Conservation (phyloP, 2,888 invertebrate species). For the Notocelia uddmanniana region DNA sequence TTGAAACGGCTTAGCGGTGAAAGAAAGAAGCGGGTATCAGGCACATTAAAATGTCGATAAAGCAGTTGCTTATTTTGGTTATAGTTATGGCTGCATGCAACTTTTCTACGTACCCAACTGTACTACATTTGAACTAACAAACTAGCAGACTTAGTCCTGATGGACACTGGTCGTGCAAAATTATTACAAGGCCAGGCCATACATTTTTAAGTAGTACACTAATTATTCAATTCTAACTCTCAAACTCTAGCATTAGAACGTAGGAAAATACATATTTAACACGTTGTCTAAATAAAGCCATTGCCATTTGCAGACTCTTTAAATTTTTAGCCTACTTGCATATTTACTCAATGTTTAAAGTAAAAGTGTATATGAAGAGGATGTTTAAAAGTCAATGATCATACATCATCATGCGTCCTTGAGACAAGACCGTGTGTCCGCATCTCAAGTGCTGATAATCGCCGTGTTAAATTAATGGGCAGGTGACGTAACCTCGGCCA, state of each 20-base stretch:
- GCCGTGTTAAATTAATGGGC: conserved; percentile 62
- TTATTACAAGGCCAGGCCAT: no score
- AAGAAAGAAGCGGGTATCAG: not conserved
- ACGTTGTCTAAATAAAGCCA: not conserved
- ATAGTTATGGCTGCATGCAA: not conserved
- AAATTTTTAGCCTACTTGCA: conserved; percentile 8
- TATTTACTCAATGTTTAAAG: conserved; percentile 32
- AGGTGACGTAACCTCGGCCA: conserved; percentile 55
- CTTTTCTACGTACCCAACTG: not conserved
- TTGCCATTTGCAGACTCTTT: not conserved
- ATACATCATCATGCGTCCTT: conserved; percentile 40
- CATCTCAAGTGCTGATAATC: conserved; percentile 58
- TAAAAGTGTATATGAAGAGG: conserved; percentile 43
- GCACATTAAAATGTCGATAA: not conserved
- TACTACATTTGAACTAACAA: not conserved
- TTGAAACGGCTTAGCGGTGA: conserved; percentile 12
- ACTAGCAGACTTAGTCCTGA: not conserved
- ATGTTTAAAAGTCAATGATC: conserved; percentile 41
- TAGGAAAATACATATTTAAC: no score
- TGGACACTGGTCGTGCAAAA: not conserved
- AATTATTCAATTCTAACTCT: no score
- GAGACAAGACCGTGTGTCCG: conserved; percentile 23
- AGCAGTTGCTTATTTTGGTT: not conserved
- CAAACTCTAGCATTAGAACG: no score
- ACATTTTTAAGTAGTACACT: no score